Base-by-base conservation (phyloP, 1,140 invertebrate genomes). In the Parasteatoda tepidariorum region DNA sequence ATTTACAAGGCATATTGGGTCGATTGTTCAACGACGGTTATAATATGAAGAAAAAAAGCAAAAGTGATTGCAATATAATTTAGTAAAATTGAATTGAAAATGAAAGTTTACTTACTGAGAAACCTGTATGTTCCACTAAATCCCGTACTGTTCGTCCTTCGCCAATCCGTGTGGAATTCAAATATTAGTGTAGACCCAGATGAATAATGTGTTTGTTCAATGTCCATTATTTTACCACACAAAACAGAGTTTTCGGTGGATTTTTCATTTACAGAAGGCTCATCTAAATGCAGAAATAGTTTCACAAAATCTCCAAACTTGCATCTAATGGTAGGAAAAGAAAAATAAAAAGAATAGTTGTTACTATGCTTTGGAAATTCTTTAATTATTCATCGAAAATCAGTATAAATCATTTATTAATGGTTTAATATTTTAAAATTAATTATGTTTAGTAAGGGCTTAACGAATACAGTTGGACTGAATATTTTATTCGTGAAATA, bases 51-150 rank as follows among this genome's bases (percentile, higher is more conserved):
- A 5, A 41, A 6, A 41, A 6, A 41, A 41, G 5, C 13, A 41
- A 41, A 6, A 6, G 5, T 41, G 38, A 41, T 6, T n/a, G 13
- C 5, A 41, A 6, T 13, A 41, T 5, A 41, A 41, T 41, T 6
- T 41, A 6, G 38, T 41, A 41, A 41, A 13, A 41, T 6, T 5
- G 5, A 41, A 41, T 41, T 41, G 38, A 41, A 6, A 6, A 41
- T 41, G 38, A 5, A 41, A 28, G 31, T 28, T 0, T 24, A 83
- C 81, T 92, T 93, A 88, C 95, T 93, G 88, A 95, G 92, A 90
- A 95, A 96, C 84, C 91, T 92, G 89, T 94, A 96, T 57, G 92
- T 93, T 48, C 95, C 95, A 15, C 92, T 90, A 88, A 95, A 96
- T 59, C 95, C 94, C 1, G 92, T 92, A 74, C 92, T 91, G 87